phyloP scores from a whole-genome alignment of 2,113 vertebrate genomes.

The Platysternon megacephalum region DNA sequence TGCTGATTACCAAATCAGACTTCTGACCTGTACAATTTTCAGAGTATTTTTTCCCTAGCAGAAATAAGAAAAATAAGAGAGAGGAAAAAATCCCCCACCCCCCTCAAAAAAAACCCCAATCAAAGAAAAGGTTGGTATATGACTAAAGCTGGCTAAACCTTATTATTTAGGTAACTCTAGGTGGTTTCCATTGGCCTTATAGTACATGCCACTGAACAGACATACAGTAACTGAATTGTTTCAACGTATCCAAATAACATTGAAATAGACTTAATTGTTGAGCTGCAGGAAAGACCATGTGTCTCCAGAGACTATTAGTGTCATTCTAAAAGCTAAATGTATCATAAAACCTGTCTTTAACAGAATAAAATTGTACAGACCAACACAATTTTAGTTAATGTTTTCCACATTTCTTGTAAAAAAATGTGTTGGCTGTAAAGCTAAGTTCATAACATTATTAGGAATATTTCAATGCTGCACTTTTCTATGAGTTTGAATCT shows the following conservation, averaged over 20 bases:
- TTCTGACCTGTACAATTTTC: constrained; percentile 53
- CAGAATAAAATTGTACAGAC: constrained; percentile 85
- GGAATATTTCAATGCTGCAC: constrained; percentile 31
- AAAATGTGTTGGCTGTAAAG: constrained; percentile 37
- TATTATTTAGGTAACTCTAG: constrained; percentile 74
- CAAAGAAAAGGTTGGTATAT: constrained; percentile 41
- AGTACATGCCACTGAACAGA: constrained; percentile 69
- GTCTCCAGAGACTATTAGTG: constrained; percentile 87
- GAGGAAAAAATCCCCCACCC: constrained; percentile 34
- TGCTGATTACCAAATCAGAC: constrained; percentile 65
- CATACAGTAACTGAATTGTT: constrained; percentile 87
- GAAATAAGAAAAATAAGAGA: constrained; percentile 59
- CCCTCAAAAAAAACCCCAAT: not conserved
- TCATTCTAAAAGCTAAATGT: constrained; percentile 87
- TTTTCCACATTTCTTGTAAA: constrained; percentile 85
- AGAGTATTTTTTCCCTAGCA: constrained; percentile 38
- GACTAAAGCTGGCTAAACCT: constrained; percentile 68
- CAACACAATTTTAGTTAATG: constrained; percentile 87
- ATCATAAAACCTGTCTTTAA: constrained; percentile 88
- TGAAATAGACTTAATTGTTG: constrained; percentile 87
- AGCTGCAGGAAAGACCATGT: constrained; percentile 79
- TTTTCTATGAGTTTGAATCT: constrained; percentile 21
- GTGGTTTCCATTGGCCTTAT: constrained; percentile 70
- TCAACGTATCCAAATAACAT: constrained; percentile 84
- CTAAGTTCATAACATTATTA: constrained; percentile 50